These are phyloP conservation scores for Ornithoptera alexandrae DNA, from an alignment of 2,888 invertebrate species.

Conservation along the genomic window DNA sequence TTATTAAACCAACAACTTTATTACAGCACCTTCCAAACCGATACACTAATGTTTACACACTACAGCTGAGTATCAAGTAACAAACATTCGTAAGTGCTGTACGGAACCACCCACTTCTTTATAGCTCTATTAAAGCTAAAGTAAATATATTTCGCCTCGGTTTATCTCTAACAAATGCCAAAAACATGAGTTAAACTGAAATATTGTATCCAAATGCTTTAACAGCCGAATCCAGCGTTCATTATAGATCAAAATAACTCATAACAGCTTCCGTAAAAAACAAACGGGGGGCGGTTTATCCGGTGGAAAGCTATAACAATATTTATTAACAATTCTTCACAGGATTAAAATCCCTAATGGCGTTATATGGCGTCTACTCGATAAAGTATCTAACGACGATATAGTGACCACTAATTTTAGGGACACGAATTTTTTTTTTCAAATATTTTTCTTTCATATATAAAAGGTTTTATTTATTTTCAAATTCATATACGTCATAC, in stretches of 20 bases:
- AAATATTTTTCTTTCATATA: too few relatives aligned
- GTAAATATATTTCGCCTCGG: too few relatives aligned
- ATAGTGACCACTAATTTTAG: slow-evolving; percentile 11
- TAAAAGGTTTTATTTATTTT: too few relatives aligned
- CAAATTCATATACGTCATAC: too few relatives aligned
- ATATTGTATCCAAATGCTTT: background rate
- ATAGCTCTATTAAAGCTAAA: too few relatives aligned
- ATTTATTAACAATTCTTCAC: slow-evolving; percentile 29
- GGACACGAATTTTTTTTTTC: too few relatives aligned
- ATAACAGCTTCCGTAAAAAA: slow-evolving; percentile 15
- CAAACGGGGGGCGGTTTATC: slow-evolving; percentile 6
- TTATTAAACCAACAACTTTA: too few relatives aligned
- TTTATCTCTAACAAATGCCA: background rate
- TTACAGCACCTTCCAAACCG: too few relatives aligned
- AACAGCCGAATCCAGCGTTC: background rate
- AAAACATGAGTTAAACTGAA: background rate
- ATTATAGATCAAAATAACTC: slow-evolving; percentile 7
- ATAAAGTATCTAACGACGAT: slow-evolving; percentile 53
- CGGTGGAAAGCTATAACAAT: slow-evolving; percentile 17
- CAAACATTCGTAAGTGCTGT: too few relatives aligned
- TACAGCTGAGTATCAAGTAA: too few relatives aligned
- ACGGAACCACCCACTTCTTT: too few relatives aligned
- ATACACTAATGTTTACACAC: too few relatives aligned
- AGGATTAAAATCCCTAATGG: slow-evolving; percentile 44
- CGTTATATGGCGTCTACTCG: slow-evolving; percentile 44